Evolutionary conservation across 2,888 invertebrate genomes (phyloP).

Genomic region (Zootermopsis nevadensis): DNA sequence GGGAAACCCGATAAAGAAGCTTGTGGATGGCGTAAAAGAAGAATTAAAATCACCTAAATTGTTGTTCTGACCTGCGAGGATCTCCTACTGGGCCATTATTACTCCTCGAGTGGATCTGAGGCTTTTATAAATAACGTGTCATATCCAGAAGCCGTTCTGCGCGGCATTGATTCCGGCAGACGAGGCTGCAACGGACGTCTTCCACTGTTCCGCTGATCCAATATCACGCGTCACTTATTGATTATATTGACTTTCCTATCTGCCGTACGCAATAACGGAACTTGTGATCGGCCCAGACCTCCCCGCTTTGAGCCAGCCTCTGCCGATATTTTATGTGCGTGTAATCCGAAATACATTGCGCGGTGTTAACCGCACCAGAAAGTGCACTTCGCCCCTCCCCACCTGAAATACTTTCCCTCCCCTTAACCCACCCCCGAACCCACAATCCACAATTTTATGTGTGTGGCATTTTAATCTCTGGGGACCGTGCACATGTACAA

Average conservation of each 20-base stretch:
- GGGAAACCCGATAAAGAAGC: no score
- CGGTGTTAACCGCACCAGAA: not conserved
- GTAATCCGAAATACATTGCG: constrained; percentile 9
- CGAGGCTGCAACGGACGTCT: not conserved
- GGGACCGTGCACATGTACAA: constrained; percentile 18
- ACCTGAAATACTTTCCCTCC: not conserved
- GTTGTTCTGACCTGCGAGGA: not conserved
- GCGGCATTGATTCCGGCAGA: constrained; percentile 11
- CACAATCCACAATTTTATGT: constrained; percentile 2
- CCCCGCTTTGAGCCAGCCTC: not conserved
- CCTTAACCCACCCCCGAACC: not conserved
- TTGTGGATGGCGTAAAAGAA: not conserved
- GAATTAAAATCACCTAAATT: constrained; percentile 7
- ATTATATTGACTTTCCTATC: constrained; percentile 27
- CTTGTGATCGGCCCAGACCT: not conserved
- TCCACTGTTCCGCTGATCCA: constrained; percentile 15
- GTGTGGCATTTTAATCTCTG: constrained; percentile 18
- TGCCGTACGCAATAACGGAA: not conserved
- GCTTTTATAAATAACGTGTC: constrained; percentile 24
- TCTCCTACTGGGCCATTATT: constrained; percentile 20
- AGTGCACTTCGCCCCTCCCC: not conserved
- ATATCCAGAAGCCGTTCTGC: constrained; percentile 13
- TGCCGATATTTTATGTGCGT: not conserved
- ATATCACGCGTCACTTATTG: constrained; percentile 28
- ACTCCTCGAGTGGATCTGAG: not conserved